These are phyloP conservation scores for Lasioglossum lativentre DNA, from an alignment of 2,888 invertebrate genomes.

Conservation along the genomic window DNA sequence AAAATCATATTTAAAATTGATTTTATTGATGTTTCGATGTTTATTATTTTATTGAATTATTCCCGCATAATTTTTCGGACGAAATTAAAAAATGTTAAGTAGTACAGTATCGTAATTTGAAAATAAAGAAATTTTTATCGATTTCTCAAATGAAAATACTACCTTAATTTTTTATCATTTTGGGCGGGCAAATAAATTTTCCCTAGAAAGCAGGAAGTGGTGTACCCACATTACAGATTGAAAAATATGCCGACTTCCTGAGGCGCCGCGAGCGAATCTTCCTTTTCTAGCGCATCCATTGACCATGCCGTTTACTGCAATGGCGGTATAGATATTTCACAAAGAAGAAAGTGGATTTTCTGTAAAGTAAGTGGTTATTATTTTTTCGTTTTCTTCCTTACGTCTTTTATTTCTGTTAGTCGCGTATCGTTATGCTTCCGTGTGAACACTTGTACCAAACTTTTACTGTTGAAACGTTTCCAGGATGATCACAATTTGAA, in stretches of 20 bases:
- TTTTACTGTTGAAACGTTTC: conserved; percentile 30
- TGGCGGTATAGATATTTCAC: conserved; percentile 74
- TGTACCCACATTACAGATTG: conserved; percentile 27
- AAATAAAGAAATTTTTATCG: neutral
- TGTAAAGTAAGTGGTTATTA: conserved; percentile 65
- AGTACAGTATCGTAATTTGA: neutral
- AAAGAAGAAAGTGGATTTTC: conserved; percentile 63
- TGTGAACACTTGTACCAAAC: conserved; percentile 16
- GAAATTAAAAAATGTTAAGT: neutral
- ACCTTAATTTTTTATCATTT: neutral
- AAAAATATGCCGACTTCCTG: conserved; percentile 64
- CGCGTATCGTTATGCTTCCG: neutral
- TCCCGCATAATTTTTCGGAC: neutral
- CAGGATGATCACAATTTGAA: conserved; percentile 48
- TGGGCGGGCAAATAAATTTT: conserved; percentile 32
- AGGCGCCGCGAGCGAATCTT: conserved; percentile 60
- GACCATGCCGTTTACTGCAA: conserved; percentile 78
- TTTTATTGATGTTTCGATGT: neutral
- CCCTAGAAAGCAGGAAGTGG: conserved; percentile 54
- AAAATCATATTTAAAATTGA: neutral
- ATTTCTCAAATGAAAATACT: conserved; percentile 1
- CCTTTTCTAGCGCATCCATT: conserved; percentile 69
- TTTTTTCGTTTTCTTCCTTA: conserved; percentile 14
- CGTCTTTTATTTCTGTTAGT: neutral
- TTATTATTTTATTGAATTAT: neutral